These are phyloP conservation scores for Willisornis vidua DNA, from an alignment of 2,113 vertebrate species.

Conservation along the genomic window DNA sequence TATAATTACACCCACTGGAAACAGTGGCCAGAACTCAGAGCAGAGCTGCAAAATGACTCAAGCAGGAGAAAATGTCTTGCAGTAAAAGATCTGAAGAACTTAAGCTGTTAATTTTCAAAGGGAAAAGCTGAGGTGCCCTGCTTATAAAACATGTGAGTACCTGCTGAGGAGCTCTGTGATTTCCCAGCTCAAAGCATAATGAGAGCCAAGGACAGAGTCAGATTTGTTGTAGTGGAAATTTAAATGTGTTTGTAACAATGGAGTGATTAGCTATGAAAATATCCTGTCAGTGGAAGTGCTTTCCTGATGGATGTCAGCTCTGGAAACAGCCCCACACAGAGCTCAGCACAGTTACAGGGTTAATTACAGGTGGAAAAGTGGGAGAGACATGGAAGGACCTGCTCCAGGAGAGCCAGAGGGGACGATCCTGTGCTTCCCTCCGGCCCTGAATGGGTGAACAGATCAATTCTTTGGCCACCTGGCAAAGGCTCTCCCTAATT, in stretches of 20 bases:
- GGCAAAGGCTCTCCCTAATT: not conserved
- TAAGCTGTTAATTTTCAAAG: not conserved
- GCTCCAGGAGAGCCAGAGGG: not conserved
- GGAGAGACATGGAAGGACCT: not conserved
- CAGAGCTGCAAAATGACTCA: not conserved
- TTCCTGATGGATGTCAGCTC: not conserved
- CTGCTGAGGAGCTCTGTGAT: not conserved
- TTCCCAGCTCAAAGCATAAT: not conserved
- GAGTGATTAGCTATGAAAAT: constrained; percentile 12
- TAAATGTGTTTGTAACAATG: constrained; percentile 5
- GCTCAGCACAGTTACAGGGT: not conserved
- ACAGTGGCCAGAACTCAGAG: not conserved
- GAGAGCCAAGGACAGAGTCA: not conserved
- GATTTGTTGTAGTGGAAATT: not conserved
- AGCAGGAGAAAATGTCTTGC: not conserved
- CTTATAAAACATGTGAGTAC: not conserved
- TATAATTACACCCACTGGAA: not conserved
- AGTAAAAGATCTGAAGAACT: not conserved
- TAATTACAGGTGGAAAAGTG: not conserved
- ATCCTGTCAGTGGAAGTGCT: not conserved
- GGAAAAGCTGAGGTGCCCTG: not conserved
- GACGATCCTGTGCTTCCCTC: not conserved
- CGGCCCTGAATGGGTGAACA: not conserved
- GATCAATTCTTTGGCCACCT: not conserved
- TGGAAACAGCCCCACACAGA: not conserved